A percentile compares a stretch with the other conserved stretches of the same genome.
These are phyloP conservation scores for Tachystola acroxantha DNA, from an alignment of 2,888 invertebrate genomes.

Conservation along the genomic window DNA sequence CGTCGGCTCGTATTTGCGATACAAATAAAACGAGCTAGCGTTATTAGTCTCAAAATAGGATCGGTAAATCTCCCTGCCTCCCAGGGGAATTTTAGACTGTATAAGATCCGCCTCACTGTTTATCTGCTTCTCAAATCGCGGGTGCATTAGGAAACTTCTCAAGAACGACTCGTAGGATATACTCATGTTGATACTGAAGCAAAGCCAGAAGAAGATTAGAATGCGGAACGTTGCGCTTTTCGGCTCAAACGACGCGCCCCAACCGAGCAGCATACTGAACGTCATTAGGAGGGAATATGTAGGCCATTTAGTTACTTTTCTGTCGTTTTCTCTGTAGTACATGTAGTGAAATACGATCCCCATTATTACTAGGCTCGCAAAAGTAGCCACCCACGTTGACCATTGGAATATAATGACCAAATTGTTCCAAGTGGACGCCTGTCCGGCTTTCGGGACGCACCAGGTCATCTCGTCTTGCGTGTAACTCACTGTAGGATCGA, in stretches of 20 bases:
- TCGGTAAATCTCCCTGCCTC: constrained; percentile 69
- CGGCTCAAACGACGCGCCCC: constrained; percentile 60
- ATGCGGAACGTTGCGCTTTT: constrained; percentile 60
- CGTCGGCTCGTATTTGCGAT: constrained; percentile 63
- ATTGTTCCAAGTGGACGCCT: constrained; percentile 67
- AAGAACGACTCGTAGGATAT: constrained; percentile 73
- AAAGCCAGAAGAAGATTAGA: constrained; percentile 64
- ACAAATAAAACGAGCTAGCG: constrained; percentile 67
- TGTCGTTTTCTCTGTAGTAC: constrained; percentile 47
- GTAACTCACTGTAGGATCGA: constrained; percentile 64
- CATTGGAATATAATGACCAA: constrained; percentile 68
- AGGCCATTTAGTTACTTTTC: constrained; percentile 58
- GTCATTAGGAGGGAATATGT: constrained; percentile 66
- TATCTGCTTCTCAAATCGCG: constrained; percentile 72
- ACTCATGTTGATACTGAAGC: constrained; percentile 69
- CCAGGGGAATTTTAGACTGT: constrained; percentile 58
- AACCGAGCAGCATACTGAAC: constrained; percentile 66
- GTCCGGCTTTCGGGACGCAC: constrained; percentile 61
- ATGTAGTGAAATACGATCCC: constrained; percentile 58
- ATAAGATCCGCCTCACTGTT: constrained; percentile 62
- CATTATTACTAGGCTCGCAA: constrained; percentile 49
- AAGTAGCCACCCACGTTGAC: constrained; percentile 64
- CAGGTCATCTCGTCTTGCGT: constrained; percentile 73
- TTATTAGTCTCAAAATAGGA: constrained; percentile 71
- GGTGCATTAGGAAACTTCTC: constrained; percentile 72